phyloP scores from a whole-genome alignment of 2,113 vertebrate genomes.

The Panurus biarmicus region DNA sequence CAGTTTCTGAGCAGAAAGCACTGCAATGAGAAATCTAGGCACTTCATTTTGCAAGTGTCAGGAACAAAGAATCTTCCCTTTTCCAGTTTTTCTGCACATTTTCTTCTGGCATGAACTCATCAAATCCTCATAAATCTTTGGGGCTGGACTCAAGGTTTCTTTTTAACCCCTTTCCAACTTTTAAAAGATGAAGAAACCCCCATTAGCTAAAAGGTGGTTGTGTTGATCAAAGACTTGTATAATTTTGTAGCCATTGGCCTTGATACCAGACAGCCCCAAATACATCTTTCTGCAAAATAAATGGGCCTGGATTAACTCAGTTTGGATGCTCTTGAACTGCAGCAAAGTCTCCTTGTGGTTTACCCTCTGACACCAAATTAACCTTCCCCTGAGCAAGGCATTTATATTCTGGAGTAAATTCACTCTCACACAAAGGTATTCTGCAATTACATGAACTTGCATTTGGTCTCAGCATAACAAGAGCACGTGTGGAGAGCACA shows the following conservation, averaged over 20 bases:
- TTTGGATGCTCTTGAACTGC: not conserved
- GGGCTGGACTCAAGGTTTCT: not conserved
- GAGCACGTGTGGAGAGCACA: rapidly evolving
- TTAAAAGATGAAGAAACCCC: not conserved
- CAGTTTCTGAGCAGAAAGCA: not conserved
- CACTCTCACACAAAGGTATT: not conserved
- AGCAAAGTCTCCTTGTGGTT: not conserved
- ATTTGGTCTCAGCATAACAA: not conserved
- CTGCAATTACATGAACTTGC: not conserved
- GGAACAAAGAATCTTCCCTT: not conserved
- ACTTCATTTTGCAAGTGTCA: not conserved
- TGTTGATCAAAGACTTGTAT: not conserved
- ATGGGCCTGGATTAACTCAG: not conserved
- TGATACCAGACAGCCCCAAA: not conserved
- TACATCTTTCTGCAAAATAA: not conserved
- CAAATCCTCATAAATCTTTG: not conserved
- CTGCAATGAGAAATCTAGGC: not conserved
- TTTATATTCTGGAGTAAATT: not conserved
- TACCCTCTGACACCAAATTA: not conserved
- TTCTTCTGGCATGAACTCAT: not conserved
- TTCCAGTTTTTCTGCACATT: not conserved
- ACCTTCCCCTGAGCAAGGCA: not conserved
- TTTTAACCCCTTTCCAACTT: not conserved
- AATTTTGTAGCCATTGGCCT: not conserved
- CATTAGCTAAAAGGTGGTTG: not conserved